Conservation (phyloP, 2,113 vertebrate species). For the Candoia aspera region DNA sequence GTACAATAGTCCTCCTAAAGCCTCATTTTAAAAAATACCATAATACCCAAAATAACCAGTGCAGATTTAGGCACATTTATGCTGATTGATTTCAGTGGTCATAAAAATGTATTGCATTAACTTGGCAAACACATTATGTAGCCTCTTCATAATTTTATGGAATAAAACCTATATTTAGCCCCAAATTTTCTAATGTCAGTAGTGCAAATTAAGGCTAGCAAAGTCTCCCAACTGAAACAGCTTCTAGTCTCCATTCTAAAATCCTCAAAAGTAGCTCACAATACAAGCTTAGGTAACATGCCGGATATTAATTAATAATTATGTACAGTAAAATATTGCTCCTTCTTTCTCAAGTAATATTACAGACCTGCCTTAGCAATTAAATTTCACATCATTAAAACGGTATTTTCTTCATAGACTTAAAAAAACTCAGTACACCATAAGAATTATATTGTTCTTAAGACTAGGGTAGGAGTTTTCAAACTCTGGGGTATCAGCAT, state of each 20-base stretch:
- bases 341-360: background rate
- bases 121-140: background rate
- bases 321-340: background rate
- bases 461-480: background rate
- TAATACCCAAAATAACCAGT: background rate
- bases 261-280: background rate
- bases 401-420: background rate
- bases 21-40: background rate
- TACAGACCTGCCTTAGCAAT: background rate
- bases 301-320: background rate
- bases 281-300: background rate
- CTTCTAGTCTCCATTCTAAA: background rate
- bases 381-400: background rate
- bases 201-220: background rate
- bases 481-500: background rate
- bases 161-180: background rate
- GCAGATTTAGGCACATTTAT: background rate
- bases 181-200: background rate
- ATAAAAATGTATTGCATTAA: background rate
- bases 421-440: background rate
- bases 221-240: background rate
- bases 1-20: slow-evolving; percentile 24
- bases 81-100: background rate
- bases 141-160: background rate
- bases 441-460: background rate